Evolutionary conservation across 2,797 vertebrate species (phyloP), one percentile per base, ranked within the genome.

Genomic region (Selene dorsalis): DNA sequence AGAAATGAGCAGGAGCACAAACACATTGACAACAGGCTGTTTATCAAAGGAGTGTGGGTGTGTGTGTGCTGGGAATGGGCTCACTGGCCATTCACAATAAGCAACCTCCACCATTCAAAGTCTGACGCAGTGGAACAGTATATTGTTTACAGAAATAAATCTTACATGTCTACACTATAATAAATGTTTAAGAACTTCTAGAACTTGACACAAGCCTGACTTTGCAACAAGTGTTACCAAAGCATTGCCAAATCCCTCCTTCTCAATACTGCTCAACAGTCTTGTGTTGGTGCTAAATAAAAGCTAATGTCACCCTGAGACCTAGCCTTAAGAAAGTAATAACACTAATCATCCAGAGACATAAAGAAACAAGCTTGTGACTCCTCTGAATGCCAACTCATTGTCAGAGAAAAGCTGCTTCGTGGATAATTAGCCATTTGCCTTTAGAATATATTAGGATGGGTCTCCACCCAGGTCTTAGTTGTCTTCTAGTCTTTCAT

Each of bases 271-370:
- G 53, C 16, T 50, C 60, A n/a, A 39, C 56, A 48, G 47, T 55
- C 60, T n/a, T 56, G 50, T 20, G 43, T 39, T 32, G 26, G 52
- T 30, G 48, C 57, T 24, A 24, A 61, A 83, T 52, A 57, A 52
- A 78, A 79, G 28, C 38, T 71, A 79, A 62, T 70, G 53, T 82
- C 73, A 63, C 73, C 77, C 41, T 57, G 80, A 88, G 84, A 84
- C 61, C 47, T 0, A 18, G 41, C 62, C 68, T 84, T 75, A 77
- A 85, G 83, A 87, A 86, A 83, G 83, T 35, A 75, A 80, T 66
- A 84, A 78, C 73, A 63, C 14, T 56, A 75, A 83, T 69, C 71
- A 87, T 57, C 76, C 69, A 57, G 84, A 81, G 72, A 84, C 72
- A 68, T 26, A 56, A 28, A 69, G 70, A 67, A 84, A 80, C 61